These are phyloP conservation scores for Apamea sordens DNA, from an alignment of 2,888 invertebrate genomes.

Conservation along the genomic window DNA sequence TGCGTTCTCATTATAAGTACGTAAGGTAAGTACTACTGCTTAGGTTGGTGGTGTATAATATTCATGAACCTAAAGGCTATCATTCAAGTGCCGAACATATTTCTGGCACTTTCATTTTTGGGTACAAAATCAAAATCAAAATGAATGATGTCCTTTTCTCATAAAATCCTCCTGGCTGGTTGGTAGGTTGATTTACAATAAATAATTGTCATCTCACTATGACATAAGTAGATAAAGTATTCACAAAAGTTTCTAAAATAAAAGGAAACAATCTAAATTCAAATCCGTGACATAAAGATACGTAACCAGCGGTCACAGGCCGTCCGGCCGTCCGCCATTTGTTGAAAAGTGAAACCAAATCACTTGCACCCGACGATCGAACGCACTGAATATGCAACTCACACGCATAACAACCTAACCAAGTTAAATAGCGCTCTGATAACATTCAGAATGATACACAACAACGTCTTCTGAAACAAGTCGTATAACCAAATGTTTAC, in stretches of 20 bases:
- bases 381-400: conserved; percentile 38
- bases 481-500: conserved; percentile 35
- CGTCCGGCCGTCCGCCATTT: conserved; percentile 35
- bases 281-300: conserved; percentile 25
- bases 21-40: background rate
- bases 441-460: background rate
- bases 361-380: conserved; percentile 19
- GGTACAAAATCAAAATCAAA: too few species aligned
- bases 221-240: background rate
- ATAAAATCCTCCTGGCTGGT: background rate
- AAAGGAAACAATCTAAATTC: conserved; percentile 33
- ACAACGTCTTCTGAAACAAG: conserved; percentile 5
- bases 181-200: background rate
- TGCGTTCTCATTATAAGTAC: background rate
- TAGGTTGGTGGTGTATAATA: background rate
- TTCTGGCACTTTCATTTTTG: too few species aligned
- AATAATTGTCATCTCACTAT: background rate
- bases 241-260: conserved; percentile 26
- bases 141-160: background rate
- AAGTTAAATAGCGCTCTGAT: background rate
- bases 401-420: background rate
- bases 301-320: conserved; percentile 6
- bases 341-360: conserved; percentile 63
- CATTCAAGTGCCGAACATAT: too few species aligned
- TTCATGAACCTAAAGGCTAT: background rate